Percentiles rank a stretch among this genome's conserved stretches.
Evolutionary conservation across 2,113 vertebrate genomes (phyloP).

Genomic region (Sclerurus mexicanus): DNA sequence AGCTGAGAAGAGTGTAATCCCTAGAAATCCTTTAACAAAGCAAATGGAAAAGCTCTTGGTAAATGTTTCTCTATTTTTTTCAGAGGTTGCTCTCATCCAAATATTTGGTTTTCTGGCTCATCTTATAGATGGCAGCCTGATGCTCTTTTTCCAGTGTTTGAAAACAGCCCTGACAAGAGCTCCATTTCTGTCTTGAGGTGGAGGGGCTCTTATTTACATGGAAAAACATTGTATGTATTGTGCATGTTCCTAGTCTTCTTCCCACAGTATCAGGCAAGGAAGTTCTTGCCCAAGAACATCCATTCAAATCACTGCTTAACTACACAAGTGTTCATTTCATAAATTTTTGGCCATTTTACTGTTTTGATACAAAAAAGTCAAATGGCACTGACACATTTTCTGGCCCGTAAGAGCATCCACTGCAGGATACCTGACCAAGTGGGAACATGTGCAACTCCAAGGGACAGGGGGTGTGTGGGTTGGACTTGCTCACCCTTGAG

Average conservation of each 20-base stretch:
- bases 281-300: neutral
- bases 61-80: neutral
- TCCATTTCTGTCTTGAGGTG: neutral
- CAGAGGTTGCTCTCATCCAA: neutral
- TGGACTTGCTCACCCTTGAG: neutral
- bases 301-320: neutral
- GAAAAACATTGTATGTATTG: neutral
- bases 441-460: neutral
- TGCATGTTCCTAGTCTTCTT: neutral
- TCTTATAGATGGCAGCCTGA: neutral
- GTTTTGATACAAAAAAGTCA: neutral
- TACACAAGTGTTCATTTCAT: neutral
- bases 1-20: neutral
- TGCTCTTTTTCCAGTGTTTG: neutral
- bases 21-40: neutral
- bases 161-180: neutral
- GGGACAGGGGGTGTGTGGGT: neutral
- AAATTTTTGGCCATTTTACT: neutral
- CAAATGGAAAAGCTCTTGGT: neutral
- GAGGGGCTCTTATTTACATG: neutral
- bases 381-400: neutral
- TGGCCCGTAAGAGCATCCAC: neutral
- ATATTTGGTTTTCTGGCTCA: slow-evolving; percentile 19
- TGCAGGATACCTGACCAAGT: neutral
- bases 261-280: neutral